Conservation (phyloP, 2,888 invertebrate species). For the Formica aserva region DNA sequence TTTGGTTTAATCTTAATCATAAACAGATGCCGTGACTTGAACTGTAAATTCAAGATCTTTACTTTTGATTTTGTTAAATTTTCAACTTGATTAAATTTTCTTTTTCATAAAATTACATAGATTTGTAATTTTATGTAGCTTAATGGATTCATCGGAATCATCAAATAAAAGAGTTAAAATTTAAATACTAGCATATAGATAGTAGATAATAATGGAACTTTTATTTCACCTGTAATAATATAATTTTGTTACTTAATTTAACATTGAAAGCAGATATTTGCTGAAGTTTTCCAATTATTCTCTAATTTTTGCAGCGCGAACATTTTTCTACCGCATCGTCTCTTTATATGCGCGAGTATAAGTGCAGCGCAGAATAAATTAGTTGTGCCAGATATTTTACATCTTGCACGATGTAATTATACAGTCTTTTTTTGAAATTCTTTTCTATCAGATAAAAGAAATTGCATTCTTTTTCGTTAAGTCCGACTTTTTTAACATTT, state of each 20-base stretch:
- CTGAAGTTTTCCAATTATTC: background rate
- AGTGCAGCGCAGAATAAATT: background rate
- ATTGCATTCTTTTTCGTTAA: background rate
- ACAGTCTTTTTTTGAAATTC: constrained; percentile 8
- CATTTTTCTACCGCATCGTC: background rate
- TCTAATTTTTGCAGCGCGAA: background rate
- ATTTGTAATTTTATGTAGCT: background rate
- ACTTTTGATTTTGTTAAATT: background rate
- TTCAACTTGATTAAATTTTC: background rate
- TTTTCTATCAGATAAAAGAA: background rate
- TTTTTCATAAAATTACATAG: background rate
- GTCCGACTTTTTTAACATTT: background rate
- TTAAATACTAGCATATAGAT: background rate
- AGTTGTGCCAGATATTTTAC: background rate
- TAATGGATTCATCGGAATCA: background rate
- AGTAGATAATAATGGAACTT: background rate
- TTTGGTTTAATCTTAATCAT: background rate
- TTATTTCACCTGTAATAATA: background rate
- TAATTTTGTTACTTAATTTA: background rate
- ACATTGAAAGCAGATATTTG: background rate
- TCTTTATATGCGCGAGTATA: background rate
- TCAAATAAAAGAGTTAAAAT: background rate
- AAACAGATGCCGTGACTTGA: background rate
- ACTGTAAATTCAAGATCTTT: background rate
- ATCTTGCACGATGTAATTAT: background rate